phyloP scores from a whole-genome alignment of 2,113 vertebrate species.

The Tympanuchus pallidicinctus region DNA sequence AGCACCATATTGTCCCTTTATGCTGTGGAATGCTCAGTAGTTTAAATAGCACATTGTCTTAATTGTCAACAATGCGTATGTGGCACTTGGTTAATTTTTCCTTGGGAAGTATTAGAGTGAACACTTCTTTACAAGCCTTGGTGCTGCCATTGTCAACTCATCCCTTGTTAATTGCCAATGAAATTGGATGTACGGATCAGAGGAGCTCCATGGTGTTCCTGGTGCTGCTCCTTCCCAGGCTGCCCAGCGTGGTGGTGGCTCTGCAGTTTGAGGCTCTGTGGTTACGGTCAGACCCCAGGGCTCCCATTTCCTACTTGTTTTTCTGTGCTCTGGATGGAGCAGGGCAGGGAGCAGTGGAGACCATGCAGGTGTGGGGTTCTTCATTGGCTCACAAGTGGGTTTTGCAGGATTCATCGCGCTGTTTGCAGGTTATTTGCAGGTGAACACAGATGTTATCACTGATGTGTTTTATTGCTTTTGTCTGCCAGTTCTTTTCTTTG shows the following conservation, averaged over 20 bases:
- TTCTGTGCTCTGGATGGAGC: not conserved
- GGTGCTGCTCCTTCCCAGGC: not conserved
- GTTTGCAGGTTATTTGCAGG: not conserved
- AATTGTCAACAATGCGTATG: constrained; percentile 31
- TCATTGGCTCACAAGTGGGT: not conserved
- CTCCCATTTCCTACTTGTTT: not conserved
- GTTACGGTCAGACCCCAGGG: not conserved
- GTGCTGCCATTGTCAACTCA: not conserved
- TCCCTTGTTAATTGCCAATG: not conserved
- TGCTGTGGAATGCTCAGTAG: not conserved
- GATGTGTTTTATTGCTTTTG: not conserved
- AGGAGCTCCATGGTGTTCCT: not conserved
- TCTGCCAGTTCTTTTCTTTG: not conserved
- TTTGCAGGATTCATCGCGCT: not conserved
- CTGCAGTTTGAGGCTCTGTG: fast-evolving
- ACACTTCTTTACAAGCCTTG: not conserved
- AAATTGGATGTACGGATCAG: not conserved
- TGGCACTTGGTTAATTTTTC: constrained; percentile 23
- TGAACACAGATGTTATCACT: not conserved
- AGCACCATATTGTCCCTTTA: constrained; percentile 14
- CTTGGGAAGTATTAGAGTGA: constrained; percentile 16
- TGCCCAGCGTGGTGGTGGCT: not conserved
- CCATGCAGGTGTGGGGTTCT: not conserved
- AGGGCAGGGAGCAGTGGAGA: not conserved
- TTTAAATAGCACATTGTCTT: constrained; percentile 51